Evolutionary conservation across 2,797 vertebrate genomes (phyloP).

Genomic region (Pseudocheirus occidentalis): DNA sequence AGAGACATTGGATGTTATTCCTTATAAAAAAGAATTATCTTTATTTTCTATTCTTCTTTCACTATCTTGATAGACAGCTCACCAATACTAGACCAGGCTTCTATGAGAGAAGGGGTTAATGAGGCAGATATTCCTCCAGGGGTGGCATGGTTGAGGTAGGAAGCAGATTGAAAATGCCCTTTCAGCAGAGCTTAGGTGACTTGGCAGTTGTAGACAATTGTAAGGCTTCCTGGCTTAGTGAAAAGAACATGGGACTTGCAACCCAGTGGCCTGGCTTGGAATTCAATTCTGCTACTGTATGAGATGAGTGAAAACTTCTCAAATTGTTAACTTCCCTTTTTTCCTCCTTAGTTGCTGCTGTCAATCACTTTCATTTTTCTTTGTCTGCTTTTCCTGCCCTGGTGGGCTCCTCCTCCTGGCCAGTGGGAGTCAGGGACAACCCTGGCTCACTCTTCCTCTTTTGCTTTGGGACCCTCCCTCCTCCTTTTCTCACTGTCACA

Average conservation of each 20-base stretch:
- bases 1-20: background rate
- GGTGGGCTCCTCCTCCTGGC: no score
- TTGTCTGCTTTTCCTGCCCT: no score
- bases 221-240: background rate
- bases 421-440: no score
- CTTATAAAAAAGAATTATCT: background rate
- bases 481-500: no score
- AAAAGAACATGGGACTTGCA: background rate
- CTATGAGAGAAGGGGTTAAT: background rate
- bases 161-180: background rate
- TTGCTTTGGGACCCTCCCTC: no score
- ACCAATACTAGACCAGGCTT: background rate
- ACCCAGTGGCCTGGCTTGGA: background rate
- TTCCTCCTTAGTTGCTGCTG: no score
- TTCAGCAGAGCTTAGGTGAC: background rate
- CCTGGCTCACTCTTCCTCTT: no score
- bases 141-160: background rate
- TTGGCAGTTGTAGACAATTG: background rate
- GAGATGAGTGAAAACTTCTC: no score
- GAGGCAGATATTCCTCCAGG: background rate
- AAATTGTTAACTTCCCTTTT: no score
- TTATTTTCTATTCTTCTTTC: background rate
- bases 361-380: no score
- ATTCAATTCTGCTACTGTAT: background rate
- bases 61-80: background rate